Evolutionary conservation across 1,140 invertebrate genomes (phyloP).

Genomic region (Fopius arisanus): DNA sequence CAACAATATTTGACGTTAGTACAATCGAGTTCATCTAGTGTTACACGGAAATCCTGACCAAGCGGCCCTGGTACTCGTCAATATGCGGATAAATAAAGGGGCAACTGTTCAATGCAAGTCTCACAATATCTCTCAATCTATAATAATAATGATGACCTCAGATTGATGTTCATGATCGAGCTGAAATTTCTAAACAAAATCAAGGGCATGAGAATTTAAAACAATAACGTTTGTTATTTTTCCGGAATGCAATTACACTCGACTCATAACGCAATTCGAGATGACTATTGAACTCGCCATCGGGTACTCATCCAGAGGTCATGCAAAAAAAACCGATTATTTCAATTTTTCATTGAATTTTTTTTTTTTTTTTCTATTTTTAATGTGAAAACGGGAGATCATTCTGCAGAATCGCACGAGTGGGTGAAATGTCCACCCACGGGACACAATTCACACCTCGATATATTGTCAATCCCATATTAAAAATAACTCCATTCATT

Average conservation of each 20-base stretch:
- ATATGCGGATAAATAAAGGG: background rate
- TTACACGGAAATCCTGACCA: slow-evolving; percentile 1
- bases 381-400: too few species aligned
- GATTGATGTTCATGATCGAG: background rate
- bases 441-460: too few species aligned
- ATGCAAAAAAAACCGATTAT: too few species aligned
- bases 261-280: too few species aligned
- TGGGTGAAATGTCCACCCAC: too few species aligned
- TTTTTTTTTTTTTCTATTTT: too few species aligned
- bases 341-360: too few species aligned
- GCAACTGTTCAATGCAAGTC: background rate
- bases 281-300: too few species aligned
- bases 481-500: too few species aligned
- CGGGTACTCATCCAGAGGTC: too few species aligned
- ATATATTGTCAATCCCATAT: too few species aligned
- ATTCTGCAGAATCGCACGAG: too few species aligned
- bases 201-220: background rate
- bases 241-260: background rate
- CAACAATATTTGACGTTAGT: slow-evolving; percentile 8
- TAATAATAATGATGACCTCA: background rate
- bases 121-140: background rate
- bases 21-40: slow-evolving; percentile 1
- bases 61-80: background rate
- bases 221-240: background rate
- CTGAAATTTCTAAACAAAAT: background rate